phyloP scores from a whole-genome alignment of 1,140 invertebrate species.

The Spodoptera litura region DNA sequence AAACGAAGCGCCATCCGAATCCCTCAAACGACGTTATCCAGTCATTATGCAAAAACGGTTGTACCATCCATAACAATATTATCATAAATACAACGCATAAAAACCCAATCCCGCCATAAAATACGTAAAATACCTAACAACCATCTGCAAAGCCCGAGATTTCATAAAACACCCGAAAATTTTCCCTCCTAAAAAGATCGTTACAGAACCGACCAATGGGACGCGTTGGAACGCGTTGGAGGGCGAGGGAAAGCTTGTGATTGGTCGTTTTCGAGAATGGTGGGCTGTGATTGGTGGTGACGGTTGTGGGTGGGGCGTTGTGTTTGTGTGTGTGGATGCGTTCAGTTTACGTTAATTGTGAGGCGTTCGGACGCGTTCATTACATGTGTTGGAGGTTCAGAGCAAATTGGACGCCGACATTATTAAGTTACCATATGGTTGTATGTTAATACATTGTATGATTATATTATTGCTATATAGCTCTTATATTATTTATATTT shows the following conservation, averaged over 20 bases:
- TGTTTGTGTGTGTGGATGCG: constrained; percentile 46
- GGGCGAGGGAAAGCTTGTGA: constrained; percentile 67
- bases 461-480: background rate
- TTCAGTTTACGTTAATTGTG: constrained; percentile 45
- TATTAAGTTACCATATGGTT: constrained; percentile 36
- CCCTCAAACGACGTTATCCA: constrained; percentile 40
- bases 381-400: constrained; percentile 42
- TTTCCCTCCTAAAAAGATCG: constrained; percentile 77
- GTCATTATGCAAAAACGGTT: constrained; percentile 78
- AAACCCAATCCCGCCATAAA: constrained; percentile 71
- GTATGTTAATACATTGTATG: constrained; percentile 14
- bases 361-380: constrained; percentile 34
- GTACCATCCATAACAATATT: constrained; percentile 76
- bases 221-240: constrained; percentile 59
- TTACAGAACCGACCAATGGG: constrained; percentile 69
- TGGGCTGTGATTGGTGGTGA: constrained; percentile 42
- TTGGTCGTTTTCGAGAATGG: constrained; percentile 60
- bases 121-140: constrained; percentile 73
- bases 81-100: constrained; percentile 81
- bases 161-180: constrained; percentile 81
- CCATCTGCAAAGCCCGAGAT: constrained; percentile 74
- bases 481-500: no score
- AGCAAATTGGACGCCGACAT: constrained; percentile 44
- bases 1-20: constrained; percentile 26
- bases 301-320: constrained; percentile 43